Percentiles rank a stretch among this genome's conserved stretches.
Evolutionary conservation across 2,888 invertebrate genomes (phyloP).

Genomic region (Scaptomyza parva): DNA sequence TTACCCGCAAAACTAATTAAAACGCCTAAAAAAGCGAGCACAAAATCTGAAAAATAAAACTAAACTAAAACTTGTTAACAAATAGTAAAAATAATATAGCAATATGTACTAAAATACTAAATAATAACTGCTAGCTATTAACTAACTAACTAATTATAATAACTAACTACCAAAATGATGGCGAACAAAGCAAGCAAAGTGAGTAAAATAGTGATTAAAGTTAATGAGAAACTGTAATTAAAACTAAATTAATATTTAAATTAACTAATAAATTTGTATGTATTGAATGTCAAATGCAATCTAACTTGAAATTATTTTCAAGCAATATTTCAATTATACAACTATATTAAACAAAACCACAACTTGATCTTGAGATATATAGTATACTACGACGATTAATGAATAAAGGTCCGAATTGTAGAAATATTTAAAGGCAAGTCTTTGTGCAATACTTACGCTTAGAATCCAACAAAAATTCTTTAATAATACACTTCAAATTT

Average conservation of each 20-base stretch:
- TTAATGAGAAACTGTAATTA: conserved; percentile 39
- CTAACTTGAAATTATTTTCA: conserved; percentile 51
- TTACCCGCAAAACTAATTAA: conserved; percentile 46
- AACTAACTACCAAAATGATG: conserved; percentile 47
- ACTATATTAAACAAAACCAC: conserved; percentile 43
- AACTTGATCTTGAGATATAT: conserved; percentile 32
- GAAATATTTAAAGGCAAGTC: conserved; percentile 54
- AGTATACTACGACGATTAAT: conserved; percentile 45
- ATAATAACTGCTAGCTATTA: conserved; percentile 64
- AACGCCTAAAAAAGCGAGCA: conserved; percentile 14
- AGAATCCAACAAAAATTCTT: neutral
- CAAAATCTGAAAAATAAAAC: conserved; percentile 5
- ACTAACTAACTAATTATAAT: conserved; percentile 52
- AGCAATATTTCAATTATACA: conserved; percentile 77
- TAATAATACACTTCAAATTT: too few relatives aligned
- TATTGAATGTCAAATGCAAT: conserved; percentile 64
- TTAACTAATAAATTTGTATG: conserved; percentile 48
- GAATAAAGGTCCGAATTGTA: conserved; percentile 75
- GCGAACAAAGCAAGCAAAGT: conserved; percentile 63
- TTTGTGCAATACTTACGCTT: conserved; percentile 23
- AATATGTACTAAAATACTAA: conserved; percentile 64
- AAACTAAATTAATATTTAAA: conserved; percentile 33
- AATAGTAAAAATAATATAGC: conserved; percentile 26
- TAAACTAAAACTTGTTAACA: conserved; percentile 16
- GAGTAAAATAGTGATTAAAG: conserved; percentile 69